Percentiles rank a stretch among this genome's conserved stretches.
These are phyloP conservation scores for Cosmia trapezina DNA, from an alignment of 2,888 invertebrate species.

Conservation along the genomic window DNA sequence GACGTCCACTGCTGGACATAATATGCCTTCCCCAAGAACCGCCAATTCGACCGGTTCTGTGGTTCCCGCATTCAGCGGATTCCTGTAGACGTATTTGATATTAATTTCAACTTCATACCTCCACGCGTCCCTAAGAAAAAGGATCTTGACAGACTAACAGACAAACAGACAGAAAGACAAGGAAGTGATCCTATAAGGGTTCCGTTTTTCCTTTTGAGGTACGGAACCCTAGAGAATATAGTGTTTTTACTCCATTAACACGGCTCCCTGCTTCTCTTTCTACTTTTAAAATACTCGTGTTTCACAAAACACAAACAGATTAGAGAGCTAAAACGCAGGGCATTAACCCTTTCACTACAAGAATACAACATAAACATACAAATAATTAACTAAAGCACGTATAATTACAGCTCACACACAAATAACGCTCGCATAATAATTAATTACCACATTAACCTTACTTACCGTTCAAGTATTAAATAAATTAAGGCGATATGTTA, in stretches of 20 bases:
- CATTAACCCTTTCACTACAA: slow-evolving; percentile 23
- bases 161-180: no score
- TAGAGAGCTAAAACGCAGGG: slow-evolving; percentile 25
- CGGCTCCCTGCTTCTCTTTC: not conserved
- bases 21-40: no score
- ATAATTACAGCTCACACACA: slow-evolving; percentile 29
- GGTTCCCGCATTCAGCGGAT: no score
- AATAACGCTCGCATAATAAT: slow-evolving; percentile 42
- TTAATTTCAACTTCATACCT: no score
- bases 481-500: slow-evolving; percentile 31
- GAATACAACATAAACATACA: slow-evolving; percentile 4
- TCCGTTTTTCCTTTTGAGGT: no score
- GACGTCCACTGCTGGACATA: no score
- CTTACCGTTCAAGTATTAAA: slow-evolving; percentile 36
- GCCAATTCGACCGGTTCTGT: no score
- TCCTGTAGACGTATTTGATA: no score
- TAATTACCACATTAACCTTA: slow-evolving; percentile 42
- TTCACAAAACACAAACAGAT: not conserved
- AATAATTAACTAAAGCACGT: slow-evolving; percentile 31
- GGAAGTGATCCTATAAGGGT: no score
- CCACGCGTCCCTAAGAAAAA: no score
- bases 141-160: no score
- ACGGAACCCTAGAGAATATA: not conserved
- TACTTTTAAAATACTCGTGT: not conserved
- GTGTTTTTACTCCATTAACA: not conserved